These are phyloP conservation scores for Notodonta ziczac DNA, from an alignment of 2,888 invertebrate species.

Conservation along the genomic window DNA sequence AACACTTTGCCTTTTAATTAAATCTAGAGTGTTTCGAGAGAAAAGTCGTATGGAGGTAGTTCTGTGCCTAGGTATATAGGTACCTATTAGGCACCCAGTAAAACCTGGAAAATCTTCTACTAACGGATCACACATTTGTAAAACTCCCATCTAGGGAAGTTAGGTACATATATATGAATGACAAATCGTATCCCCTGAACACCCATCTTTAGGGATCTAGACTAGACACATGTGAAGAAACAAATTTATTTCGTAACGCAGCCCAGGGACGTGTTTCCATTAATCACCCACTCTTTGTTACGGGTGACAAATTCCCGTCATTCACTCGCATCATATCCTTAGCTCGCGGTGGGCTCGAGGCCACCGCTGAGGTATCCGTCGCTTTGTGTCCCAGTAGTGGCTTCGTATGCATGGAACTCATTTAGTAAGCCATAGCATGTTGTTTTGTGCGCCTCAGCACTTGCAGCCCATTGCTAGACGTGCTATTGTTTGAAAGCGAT, in stretches of 20 bases:
- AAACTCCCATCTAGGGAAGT: no score
- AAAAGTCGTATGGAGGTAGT: not conserved
- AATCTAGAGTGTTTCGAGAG: not conserved
- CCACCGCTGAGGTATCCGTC: not conserved
- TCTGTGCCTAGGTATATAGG: no score
- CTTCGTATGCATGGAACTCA: not conserved
- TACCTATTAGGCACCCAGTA: no score
- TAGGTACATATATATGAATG: no score
- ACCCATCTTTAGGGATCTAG: no score
- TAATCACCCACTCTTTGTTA: slow-evolving; percentile 27
- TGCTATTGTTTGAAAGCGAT: no score
- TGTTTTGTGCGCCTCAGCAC: no score
- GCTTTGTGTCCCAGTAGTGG: not conserved
- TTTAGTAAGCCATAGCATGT: not conserved
- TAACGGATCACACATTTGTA: no score
- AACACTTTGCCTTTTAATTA: not conserved
- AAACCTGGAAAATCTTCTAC: no score
- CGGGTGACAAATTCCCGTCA: slow-evolving; percentile 27
- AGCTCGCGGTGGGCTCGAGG: not conserved
- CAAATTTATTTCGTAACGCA: not conserved
- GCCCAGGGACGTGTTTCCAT: slow-evolving; percentile 11
- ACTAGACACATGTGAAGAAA: not conserved
- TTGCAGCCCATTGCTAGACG: no score
- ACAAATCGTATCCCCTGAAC: no score
- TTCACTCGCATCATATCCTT: slow-evolving; percentile 10